Evolutionary conservation across 2,797 vertebrate species (phyloP), one percentile per base, ranked within the genome.

Genomic region (Cephalopachus bancanus): DNA sequence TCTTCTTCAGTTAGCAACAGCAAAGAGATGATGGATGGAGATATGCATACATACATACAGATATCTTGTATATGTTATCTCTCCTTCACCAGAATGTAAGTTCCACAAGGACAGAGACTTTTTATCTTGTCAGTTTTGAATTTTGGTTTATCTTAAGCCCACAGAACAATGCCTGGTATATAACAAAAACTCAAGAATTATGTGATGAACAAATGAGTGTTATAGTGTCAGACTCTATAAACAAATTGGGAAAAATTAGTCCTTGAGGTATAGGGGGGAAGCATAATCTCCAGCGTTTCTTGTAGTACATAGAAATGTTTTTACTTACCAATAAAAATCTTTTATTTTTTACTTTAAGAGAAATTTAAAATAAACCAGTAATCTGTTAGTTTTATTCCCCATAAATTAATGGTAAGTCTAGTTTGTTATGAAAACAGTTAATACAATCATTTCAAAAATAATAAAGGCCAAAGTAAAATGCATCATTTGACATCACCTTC

Each of bases 261-360:
- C 59, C 19, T 76, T 62, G 16, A 26, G 49, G 28, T 62, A n/a
- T 22, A 69, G 3, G 11, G 15, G 79, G 26, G n/a, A 57, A 79
- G 28, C 64, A 51, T 16, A 57, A 30, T n/a, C 26, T 3, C 17
- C 11, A 53, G 10, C 62, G 22, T 64, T 55, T 55, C 89, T 90
- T 53, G 72, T 15, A 64, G 24, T 3, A 57, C 4, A 64, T 79
- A 71, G 57, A 78, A 72, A 91, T 10, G 69, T 44, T 87, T 91
- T 76, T 57, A 62, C 7, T 83, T 16, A 37, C 22, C 28, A 28
- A 74, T 28, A 92, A 93, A 95, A 93, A 83, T 33, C 9, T 53
- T 84, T 65, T 62, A 60, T 59, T 22, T 51, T 94, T 89, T 84
- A 64, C 86, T 81, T 87, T 78, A 81, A 28, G 62, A 49, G 20